These are phyloP conservation scores for Philereme transversata DNA, from an alignment of 2,888 invertebrate species.

Conservation along the genomic window DNA sequence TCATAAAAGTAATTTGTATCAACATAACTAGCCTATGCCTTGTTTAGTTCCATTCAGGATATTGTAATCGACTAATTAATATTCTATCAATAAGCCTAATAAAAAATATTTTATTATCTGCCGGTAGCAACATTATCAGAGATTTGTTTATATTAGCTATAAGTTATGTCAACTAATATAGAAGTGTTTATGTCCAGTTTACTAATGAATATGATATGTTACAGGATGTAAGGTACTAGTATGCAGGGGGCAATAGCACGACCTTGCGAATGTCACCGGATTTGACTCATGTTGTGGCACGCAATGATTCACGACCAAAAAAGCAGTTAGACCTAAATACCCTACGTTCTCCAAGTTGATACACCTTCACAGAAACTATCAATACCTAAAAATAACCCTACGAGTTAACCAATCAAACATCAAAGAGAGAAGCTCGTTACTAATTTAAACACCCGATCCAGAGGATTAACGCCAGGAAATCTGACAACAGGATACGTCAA, in stretches of 20 bases:
- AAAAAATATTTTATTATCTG: not conserved
- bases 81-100: constrained; percentile 3
- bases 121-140: constrained; percentile 1
- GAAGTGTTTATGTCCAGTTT: not conserved
- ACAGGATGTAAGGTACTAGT: constrained; percentile 22
- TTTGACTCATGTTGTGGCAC: constrained; percentile 51
- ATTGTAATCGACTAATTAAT: constrained; percentile 1
- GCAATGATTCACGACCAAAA: constrained; percentile 54
- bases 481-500: constrained; percentile 80
- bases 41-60: not conserved
- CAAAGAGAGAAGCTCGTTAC: constrained; percentile 64
- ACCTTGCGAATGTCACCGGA: constrained; percentile 71
- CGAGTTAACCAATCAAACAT: constrained; percentile 57
- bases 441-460: constrained; percentile 66
- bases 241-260: constrained; percentile 55
- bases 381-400: constrained; percentile 45
- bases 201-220: constrained; percentile 6
- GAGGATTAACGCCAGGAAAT: constrained; percentile 75
- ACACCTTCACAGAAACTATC: constrained; percentile 42
- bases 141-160: not conserved
- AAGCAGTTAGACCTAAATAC: constrained; percentile 19
- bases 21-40: not conserved
- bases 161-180: not conserved
- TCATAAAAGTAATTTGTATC: too few relatives aligned
- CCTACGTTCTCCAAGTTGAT: constrained; percentile 15